Percentiles rank a stretch among this genome's conserved stretches.
phyloP scores from a whole-genome alignment of 2,888 invertebrate genomes.

The Congeria kusceri region DNA sequence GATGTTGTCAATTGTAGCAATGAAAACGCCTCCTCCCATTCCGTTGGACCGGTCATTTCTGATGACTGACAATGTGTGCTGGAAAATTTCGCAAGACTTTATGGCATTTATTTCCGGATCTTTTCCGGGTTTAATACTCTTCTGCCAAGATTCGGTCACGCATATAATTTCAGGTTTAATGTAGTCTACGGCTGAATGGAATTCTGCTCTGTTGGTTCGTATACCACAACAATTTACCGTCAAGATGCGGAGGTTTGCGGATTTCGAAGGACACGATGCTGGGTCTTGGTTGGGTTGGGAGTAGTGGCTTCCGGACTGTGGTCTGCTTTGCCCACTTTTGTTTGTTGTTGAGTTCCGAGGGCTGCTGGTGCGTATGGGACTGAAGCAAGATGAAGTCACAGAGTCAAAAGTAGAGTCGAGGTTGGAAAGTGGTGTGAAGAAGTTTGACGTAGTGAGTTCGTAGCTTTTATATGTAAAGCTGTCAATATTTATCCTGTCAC shows the following conservation, averaged over 20 bases:
- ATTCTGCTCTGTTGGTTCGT: slow-evolving; percentile 27
- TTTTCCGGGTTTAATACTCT: slow-evolving; percentile 20
- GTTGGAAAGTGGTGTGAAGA: slow-evolving; percentile 1
- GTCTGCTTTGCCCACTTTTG: too few relatives aligned
- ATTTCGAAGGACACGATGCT: too few relatives aligned
- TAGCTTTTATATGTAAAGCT: slow-evolving; percentile 14
- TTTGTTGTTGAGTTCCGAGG: too few relatives aligned
- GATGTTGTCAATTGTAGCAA: too few relatives aligned
- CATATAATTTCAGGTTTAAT: slow-evolving; percentile 35
- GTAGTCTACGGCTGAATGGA: slow-evolving; percentile 23
- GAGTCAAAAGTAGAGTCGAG: background rate
- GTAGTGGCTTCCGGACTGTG: too few relatives aligned
- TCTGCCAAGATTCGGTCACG: slow-evolving; percentile 31
- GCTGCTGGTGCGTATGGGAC: slow-evolving; percentile 14
- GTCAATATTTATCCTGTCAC: slow-evolving; percentile 15
- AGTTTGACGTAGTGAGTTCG: slow-evolving; percentile 12
- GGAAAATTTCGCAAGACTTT: slow-evolving; percentile 28
- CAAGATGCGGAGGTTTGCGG: background rate
- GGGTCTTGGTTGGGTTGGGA: too few relatives aligned
- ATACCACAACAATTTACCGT: background rate
- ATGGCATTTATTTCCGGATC: slow-evolving; percentile 25
- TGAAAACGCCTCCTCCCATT: too few relatives aligned
- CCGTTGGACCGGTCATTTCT: too few relatives aligned
- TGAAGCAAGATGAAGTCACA: slow-evolving; percentile 20
- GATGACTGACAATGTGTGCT: background rate